phyloP scores from a whole-genome alignment of 2,113 vertebrate species.

The Chionis minor region DNA sequence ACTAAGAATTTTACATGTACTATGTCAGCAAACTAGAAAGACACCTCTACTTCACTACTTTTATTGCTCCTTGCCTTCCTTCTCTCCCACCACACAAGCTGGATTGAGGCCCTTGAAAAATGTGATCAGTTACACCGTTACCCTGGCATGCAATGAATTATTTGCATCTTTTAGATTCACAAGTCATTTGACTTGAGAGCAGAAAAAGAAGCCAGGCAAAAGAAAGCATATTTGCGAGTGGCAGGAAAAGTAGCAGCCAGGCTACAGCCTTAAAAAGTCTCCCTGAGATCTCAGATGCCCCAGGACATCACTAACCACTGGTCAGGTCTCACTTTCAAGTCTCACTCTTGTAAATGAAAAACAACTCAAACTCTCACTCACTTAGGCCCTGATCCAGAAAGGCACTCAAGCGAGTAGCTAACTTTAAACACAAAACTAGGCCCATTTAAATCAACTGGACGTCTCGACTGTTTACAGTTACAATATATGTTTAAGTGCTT shows the following conservation, averaged over 20 bases:
- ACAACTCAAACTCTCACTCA: background rate
- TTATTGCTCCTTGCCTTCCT: background rate
- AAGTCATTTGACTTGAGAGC: background rate
- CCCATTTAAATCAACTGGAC: conserved; percentile 42
- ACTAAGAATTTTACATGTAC: background rate
- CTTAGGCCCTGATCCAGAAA: background rate
- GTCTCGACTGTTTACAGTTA: conserved; percentile 18
- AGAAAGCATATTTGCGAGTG: background rate
- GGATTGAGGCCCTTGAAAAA: background rate
- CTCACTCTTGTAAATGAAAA: background rate
- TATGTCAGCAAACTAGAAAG: background rate
- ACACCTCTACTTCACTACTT: background rate
- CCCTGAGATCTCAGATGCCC: background rate
- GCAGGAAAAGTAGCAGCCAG: background rate
- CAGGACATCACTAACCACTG: background rate
- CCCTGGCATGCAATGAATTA: background rate
- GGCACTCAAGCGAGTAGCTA: conserved; percentile 2
- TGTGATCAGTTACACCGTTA: background rate
- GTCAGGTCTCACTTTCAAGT: conserved; percentile 1
- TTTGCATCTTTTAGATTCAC: background rate
- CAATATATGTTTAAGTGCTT: conserved; percentile 5
- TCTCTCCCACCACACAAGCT: background rate
- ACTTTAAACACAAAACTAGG: conserved; percentile 35
- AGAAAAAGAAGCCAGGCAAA: background rate
- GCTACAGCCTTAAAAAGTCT: background rate